A percentile compares a stretch with the other conserved stretches of the same genome.
phyloP scores from a whole-genome alignment of 2,888 invertebrate genomes.

The Polydrusus cervinus region DNA sequence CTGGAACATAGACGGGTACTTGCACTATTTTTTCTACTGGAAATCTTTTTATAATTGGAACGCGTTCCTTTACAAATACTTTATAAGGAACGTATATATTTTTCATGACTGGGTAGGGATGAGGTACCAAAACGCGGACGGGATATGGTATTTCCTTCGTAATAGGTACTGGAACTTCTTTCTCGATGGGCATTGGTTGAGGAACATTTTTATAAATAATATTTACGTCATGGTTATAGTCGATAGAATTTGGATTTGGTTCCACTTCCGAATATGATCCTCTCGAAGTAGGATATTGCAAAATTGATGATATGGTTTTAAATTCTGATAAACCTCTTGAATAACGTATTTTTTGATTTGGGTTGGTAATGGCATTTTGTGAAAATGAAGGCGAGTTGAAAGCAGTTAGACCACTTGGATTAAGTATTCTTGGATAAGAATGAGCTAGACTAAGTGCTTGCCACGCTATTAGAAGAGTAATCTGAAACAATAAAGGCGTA shows the following conservation, averaged over 20 bases:
- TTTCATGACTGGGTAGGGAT: slow-evolving; percentile 85
- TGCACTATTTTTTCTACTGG: slow-evolving; percentile 75
- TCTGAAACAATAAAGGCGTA: slow-evolving; percentile 11
- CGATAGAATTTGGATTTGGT: neutral
- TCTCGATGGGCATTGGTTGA: slow-evolving; percentile 81
- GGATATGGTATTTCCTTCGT: slow-evolving; percentile 74
- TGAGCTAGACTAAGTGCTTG: neutral
- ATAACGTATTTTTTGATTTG: neutral
- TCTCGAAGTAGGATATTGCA: neutral
- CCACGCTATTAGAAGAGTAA: slow-evolving; percentile 21
- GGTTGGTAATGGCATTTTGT: too few species aligned
- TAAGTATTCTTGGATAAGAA: neutral
- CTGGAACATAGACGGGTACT: slow-evolving; percentile 79
- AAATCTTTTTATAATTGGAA: slow-evolving; percentile 71
- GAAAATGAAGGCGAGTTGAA: neutral
- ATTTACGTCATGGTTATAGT: slow-evolving; percentile 53
- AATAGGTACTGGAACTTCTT: slow-evolving; percentile 63
- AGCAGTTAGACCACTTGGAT: neutral
- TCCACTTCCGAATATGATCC: neutral
- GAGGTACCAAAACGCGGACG: slow-evolving; percentile 80
- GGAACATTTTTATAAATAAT: slow-evolving; percentile 73
- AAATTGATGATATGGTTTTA: neutral
- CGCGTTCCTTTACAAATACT: slow-evolving; percentile 75
- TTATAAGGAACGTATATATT: slow-evolving; percentile 78
- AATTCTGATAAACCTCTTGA: neutral